A percentile compares a stretch with the other conserved stretches of the same genome.
phyloP scores from a whole-genome alignment of 2,888 invertebrate genomes.

The Cryptosula pallasiana region DNA sequence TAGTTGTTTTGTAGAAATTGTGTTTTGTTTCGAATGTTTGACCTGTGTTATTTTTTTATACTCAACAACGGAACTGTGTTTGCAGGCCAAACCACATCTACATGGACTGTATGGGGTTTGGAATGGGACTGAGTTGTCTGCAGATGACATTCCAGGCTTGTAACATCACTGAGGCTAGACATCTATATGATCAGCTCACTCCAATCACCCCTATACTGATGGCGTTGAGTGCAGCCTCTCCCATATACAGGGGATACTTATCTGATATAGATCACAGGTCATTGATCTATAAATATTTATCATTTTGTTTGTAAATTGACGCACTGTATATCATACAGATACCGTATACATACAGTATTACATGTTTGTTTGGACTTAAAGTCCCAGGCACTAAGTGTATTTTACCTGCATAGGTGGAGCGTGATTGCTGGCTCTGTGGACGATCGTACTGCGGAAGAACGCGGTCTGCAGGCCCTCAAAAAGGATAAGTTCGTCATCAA shows the following conservation, averaged over 20 bases:
- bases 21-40: too few species aligned
- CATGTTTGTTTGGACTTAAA: too few species aligned
- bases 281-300: too few species aligned
- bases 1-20: too few species aligned
- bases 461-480: constrained; percentile 61
- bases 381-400: too few species aligned
- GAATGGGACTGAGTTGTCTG: constrained; percentile 97
- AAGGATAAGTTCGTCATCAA: constrained; percentile 47
- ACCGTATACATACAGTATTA: too few species aligned
- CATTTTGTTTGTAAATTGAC: too few species aligned
- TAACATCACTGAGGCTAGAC: constrained; percentile 89
- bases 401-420: constrained; percentile 77
- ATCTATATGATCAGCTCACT: constrained; percentile 92
- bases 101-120: constrained; percentile 99
- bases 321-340: too few species aligned
- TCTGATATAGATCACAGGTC: constrained; percentile 73
- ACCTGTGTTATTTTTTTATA: too few species aligned
- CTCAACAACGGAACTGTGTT: too few species aligned
- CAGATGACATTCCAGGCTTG: constrained; percentile 80
- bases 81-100: constrained; percentile 83
- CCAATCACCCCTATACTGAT: constrained; percentile 95
- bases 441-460: constrained; percentile 86
- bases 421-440: constrained; percentile 94
- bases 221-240: constrained; percentile 93
- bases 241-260: constrained; percentile 84